These are phyloP conservation scores for Sesia bembeciformis DNA, from an alignment of 2,888 invertebrate genomes.

Conservation along the genomic window DNA sequence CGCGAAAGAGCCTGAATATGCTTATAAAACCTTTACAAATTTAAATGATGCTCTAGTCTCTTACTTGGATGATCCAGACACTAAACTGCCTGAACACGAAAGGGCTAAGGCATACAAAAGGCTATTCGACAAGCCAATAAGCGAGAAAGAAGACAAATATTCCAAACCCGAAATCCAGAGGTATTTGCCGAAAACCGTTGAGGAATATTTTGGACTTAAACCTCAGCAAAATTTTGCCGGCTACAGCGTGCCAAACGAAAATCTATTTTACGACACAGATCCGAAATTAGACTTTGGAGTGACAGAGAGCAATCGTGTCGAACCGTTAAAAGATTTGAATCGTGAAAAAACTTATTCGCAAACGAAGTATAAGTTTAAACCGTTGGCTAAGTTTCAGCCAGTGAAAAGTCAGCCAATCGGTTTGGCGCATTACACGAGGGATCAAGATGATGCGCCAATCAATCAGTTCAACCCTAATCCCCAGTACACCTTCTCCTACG, in stretches of 20 bases:
- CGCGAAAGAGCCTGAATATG: slow-evolving; percentile 37
- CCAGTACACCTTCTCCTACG: slow-evolving; percentile 43
- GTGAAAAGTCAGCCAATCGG: slow-evolving; percentile 26
- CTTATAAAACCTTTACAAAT: slow-evolving; percentile 47
- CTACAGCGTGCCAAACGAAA: not conserved
- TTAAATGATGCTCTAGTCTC: slow-evolving; percentile 49
- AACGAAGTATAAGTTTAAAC: not conserved
- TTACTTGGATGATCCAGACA: slow-evolving; percentile 53
- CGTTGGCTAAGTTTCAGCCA: slow-evolving; percentile 18
- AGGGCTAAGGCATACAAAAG: slow-evolving; percentile 28
- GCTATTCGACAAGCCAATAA: slow-evolving; percentile 15
- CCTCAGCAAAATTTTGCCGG: slow-evolving; percentile 1
- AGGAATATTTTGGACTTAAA: slow-evolving; percentile 25
- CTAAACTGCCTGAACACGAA: slow-evolving; percentile 48
- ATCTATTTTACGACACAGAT: not conserved
- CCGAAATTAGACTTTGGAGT: not conserved
- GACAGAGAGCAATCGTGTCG: not conserved
- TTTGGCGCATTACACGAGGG: slow-evolving; percentile 27
- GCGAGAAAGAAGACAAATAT: not conserved
- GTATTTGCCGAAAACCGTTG: slow-evolving; percentile 25
- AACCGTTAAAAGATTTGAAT: not conserved
- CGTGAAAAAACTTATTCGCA: not conserved
- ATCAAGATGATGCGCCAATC: slow-evolving; percentile 4
- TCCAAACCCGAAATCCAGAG: slow-evolving; percentile 4
- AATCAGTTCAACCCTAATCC: slow-evolving; percentile 31